Base-by-base conservation (phyloP, 2,888 invertebrate species). In the Antheraea assamensis region DNA sequence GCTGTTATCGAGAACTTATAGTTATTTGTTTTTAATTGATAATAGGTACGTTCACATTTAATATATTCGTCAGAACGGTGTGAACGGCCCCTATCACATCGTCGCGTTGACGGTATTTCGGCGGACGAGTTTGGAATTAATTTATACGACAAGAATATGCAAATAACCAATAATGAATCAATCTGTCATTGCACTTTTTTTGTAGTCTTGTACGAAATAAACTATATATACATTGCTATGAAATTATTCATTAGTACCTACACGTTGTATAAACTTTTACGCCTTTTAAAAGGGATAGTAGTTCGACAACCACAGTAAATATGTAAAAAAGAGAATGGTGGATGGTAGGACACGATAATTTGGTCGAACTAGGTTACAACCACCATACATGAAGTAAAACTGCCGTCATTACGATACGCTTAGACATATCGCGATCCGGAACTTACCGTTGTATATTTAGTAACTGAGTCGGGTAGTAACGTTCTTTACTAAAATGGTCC, bases 111-210 rank as follows among this genome's bases (percentile, higher is more conserved):
- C n/a, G 21, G 35, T 35, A 68, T 35, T 68, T 68, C 68, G 68
- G 1, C 35, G 68, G 68, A 68, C 68, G 68, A 68, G 68, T 68
- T 68, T 35, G 35, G 68, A 68, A 68, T 68, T 68, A 68, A 68
- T 68, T 66, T 31, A 66, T 68, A 35, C 35, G 68, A 31, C 21
- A n/a, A 55, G 17, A 19, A 49, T 49, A 49, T 17, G 30, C 64
- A 5, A 68, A 21, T 35, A n/a, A 35, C 35, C n/a, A 13, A 68
- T 61, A 68, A 68, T 68, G 8, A 30, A 66, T 66, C 64, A 66
- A 30, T 66, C 30, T 68, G 31, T 68, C 68, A 68, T 35, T 68
- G 68, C n/a, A 68, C n/a, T 68, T 35, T 68, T 68, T 68, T 19
- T n/a, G n/a, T n/a, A 64, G 21, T 7, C 68, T 24, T 21, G 8